Base-by-base conservation (phyloP, 1,140 invertebrate genomes). In the Apis cerana region DNA sequence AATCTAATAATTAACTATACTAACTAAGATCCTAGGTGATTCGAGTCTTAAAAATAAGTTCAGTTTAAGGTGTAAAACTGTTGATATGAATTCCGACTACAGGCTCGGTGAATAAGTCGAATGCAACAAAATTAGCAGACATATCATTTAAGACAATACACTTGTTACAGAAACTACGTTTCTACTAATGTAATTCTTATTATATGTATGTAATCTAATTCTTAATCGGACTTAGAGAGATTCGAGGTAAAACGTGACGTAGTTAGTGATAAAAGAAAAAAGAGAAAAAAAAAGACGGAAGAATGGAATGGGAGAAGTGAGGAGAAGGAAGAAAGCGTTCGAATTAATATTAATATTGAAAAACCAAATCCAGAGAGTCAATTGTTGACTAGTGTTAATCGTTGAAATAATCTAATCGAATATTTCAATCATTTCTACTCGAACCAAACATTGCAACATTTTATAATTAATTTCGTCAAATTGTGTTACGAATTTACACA, bases 141-240 rank as follows among this genome's bases (percentile, higher is more conserved):
- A 94, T 94, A 94, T 94, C 93, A 94, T 94, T 94, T 94, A 92
- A 93, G 93, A 94, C 93, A 94, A 94, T 94, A 94, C 92, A 92
- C 89, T 93, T 92, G 92, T 94, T 94, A 91, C 90, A 87, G 92
- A 93, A 94, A 94, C 93, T 90, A 92, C 91, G 92, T 93, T 94
- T 93, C 91, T 92, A 93, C 87, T 92, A 92, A 91, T 92, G 88
- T 93, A 93, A 92, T 92, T 91, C 91, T 91, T 91, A 92, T 90
- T 90, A 65, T 91, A 88, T 79, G 86, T 76, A 76, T 64, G 75
- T 91, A 91, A 91, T 87, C 76, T 91, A 91, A 90, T 84, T 91
- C 85, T 85, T 90, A 90, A 90, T 89, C 83, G 75, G 79, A 85
- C 64, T 90, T 90, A 89, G 86, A 84, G 84, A 82, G 72, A 83